Conservation (phyloP, 2,113 vertebrate genomes). For the Holacanthus passer region DNA sequence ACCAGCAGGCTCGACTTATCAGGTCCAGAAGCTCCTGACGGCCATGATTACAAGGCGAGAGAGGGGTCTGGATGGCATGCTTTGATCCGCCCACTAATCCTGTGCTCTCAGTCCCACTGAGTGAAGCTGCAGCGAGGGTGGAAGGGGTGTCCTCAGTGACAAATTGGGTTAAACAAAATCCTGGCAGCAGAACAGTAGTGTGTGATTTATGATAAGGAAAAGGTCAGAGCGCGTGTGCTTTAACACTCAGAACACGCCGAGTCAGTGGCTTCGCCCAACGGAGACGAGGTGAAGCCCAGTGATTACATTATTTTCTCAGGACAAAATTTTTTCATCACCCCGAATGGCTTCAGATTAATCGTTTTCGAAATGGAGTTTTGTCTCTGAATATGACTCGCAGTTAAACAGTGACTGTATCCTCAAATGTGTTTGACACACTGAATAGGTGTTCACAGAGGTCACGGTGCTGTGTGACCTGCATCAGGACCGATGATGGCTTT, state of each 20-base stretch:
- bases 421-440: not conserved
- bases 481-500: not conserved
- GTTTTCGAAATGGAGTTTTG: constrained; percentile 37
- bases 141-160: constrained; percentile 72
- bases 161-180: constrained; percentile 83
- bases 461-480: constrained; percentile 6
- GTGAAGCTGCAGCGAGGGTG: constrained; percentile 57
- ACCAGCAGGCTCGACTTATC: constrained; percentile 51
- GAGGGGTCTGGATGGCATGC: constrained; percentile 62
- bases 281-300: constrained; percentile 46
- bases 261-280: constrained; percentile 41
- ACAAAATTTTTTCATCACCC: constrained; percentile 20
- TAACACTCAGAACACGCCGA: constrained; percentile 40
- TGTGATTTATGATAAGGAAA: constrained; percentile 82
- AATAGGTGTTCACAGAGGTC: constrained; percentile 12
- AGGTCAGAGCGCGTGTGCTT: constrained; percentile 76
- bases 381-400: constrained; percentile 17
- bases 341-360: constrained; percentile 45
- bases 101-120: constrained; percentile 53
- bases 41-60: constrained; percentile 67
- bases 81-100: constrained; percentile 82
- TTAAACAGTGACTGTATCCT: not conserved
- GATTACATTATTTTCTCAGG: constrained; percentile 56
- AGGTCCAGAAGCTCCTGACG: constrained; percentile 54
- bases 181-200: constrained; percentile 79